Evolutionary conservation across 2,113 vertebrate species (phyloP).

Genomic region (Capreolus pygargus): DNA sequence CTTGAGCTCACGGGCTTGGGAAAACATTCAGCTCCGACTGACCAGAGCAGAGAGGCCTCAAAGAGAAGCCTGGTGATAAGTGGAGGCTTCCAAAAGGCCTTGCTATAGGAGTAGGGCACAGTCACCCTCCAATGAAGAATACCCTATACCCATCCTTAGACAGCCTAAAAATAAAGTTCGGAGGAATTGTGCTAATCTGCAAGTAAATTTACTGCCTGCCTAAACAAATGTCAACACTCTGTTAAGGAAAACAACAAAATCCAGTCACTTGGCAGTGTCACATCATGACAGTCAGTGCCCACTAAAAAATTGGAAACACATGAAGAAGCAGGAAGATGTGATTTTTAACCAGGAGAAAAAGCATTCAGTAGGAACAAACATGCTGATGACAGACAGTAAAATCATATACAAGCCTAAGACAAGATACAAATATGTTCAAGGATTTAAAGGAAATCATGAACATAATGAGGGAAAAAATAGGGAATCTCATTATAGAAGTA

Average conservation of each 20-base stretch:
- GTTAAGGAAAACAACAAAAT: background rate
- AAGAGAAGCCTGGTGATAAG: background rate
- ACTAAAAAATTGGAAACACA: background rate
- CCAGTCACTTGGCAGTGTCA: background rate
- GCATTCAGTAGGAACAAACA: background rate
- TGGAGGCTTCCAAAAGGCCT: background rate
- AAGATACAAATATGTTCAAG: background rate
- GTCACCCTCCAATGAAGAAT: background rate
- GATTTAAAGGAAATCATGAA: background rate
- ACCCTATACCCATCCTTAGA: background rate
- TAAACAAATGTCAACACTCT: background rate
- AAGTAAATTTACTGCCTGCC: background rate
- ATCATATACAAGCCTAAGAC: background rate
- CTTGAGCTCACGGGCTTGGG: background rate
- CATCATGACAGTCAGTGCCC: too few species aligned
- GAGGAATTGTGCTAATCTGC: background rate
- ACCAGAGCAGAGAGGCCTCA: background rate
- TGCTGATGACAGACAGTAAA: background rate
- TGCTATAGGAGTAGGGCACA: background rate
- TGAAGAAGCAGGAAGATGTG: background rate
- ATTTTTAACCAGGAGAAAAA: background rate
- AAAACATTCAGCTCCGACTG: background rate
- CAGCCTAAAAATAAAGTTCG: background rate
- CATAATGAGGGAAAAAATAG: background rate
- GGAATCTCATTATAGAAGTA: background rate